Conservation (phyloP, 1,140 invertebrate genomes). For the Liolophura sinensis region DNA sequence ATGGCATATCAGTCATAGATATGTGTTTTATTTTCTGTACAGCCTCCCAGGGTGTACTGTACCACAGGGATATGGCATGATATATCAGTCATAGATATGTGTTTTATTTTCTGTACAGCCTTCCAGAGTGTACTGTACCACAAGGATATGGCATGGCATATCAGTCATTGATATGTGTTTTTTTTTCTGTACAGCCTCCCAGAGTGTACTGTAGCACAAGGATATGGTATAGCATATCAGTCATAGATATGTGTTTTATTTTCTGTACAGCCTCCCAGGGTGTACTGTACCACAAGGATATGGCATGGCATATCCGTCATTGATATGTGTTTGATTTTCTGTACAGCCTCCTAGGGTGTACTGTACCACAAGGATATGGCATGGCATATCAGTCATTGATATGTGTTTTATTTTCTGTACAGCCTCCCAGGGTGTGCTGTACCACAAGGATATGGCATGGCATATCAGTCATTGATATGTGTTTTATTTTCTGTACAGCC, state of each 20-base stretch:
- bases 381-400: background rate
- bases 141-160: constrained; percentile 93
- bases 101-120: constrained; percentile 70
- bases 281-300: constrained; percentile 86
- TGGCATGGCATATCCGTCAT: no score
- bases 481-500: no score
- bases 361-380: background rate
- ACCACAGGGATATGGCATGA: background rate
- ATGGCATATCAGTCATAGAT: no score
- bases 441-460: constrained; percentile 90
- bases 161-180: no score
- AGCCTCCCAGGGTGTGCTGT: constrained; percentile 92
- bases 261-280: constrained; percentile 81
- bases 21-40: no score
- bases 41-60: background rate
- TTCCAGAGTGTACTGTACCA: constrained; percentile 87
- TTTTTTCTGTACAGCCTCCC: no score
- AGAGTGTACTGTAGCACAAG: background rate
- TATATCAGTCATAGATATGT: constrained; percentile 8
- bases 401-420: constrained; percentile 55
- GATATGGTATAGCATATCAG: background rate
- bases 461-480: no score
- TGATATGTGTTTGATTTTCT: no score
- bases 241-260: constrained; percentile 17
- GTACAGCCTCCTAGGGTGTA: background rate